phyloP scores from a whole-genome alignment of 2,113 vertebrate species.

The Uropsilus gracilis region DNA sequence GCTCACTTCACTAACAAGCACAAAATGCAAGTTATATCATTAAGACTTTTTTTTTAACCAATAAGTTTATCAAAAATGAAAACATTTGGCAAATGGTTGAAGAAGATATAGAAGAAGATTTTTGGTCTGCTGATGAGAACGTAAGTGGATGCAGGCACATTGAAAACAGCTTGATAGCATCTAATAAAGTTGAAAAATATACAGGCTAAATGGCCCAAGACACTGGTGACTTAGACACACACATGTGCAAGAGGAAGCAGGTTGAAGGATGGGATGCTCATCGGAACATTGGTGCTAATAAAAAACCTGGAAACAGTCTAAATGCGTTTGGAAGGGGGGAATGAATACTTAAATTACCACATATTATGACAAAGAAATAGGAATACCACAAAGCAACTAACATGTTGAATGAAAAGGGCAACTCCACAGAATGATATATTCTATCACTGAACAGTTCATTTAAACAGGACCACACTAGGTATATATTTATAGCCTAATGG shows the following conservation, averaged over 20 bases:
- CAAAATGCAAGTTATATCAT: background rate
- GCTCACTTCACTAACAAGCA: background rate
- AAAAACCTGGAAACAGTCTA: background rate
- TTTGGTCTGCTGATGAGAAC: background rate
- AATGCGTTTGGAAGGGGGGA: background rate
- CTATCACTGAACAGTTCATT: too few species aligned
- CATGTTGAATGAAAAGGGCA: background rate
- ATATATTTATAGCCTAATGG: background rate
- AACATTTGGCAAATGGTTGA: background rate
- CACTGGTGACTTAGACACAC: background rate
- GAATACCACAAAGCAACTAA: background rate
- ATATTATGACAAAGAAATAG: background rate
- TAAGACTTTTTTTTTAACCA: background rate
- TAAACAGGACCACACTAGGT: too few species aligned
- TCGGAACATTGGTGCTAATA: background rate
- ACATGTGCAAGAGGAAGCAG: background rate
- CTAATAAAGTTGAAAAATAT: background rate
- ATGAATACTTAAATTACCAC: background rate
- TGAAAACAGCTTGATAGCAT: background rate
- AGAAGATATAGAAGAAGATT: background rate
- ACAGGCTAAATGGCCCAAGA: background rate
- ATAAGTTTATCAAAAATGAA: background rate
- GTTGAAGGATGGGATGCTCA: background rate
- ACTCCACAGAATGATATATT: background rate
- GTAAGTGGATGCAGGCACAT: background rate